phyloP scores from a whole-genome alignment of 1,140 invertebrate species.

The Acromyrmex heyeri region DNA sequence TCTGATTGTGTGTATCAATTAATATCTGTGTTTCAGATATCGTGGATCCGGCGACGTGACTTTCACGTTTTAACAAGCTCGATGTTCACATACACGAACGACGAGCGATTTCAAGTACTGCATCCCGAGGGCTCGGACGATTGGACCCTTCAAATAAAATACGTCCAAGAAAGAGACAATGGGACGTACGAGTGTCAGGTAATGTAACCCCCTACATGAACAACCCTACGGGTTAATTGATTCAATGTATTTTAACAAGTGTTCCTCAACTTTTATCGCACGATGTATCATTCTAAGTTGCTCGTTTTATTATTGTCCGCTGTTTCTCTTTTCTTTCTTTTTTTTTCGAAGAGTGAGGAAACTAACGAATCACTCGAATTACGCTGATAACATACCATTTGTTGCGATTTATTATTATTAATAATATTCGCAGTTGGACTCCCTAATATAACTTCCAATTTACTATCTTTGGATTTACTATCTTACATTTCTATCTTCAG shows the following conservation, averaged over 20 bases:
- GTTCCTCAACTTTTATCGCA: background rate
- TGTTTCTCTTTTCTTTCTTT: background rate
- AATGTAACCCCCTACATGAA: constrained; percentile 79
- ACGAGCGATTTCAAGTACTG: constrained; percentile 94
- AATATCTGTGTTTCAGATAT: constrained; percentile 89
- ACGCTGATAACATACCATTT: too few relatives aligned
- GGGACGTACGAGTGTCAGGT: constrained; percentile 99
- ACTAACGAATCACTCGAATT: background rate
- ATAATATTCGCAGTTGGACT: background rate
- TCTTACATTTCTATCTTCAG: constrained; percentile 14
- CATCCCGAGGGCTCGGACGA: constrained; percentile 92
- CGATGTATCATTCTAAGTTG: background rate
- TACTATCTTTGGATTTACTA: constrained; percentile 4
- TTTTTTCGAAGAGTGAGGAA: background rate
- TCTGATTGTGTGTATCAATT: constrained; percentile 10
- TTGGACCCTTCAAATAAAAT: constrained; percentile 98
- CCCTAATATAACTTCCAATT: background rate
- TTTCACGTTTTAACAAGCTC: constrained; percentile 97
- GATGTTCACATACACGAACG: constrained; percentile 95
- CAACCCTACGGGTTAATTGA: constrained; percentile 24
- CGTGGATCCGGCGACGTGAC: constrained; percentile 95
- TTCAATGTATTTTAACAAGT: constrained; percentile 9
- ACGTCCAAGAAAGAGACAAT: constrained; percentile 95
- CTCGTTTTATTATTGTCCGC: background rate
- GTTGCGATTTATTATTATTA: background rate